Evolutionary conservation across 2,797 vertebrate genomes (phyloP).

Genomic region (Podarcis lilfordi): DNA sequence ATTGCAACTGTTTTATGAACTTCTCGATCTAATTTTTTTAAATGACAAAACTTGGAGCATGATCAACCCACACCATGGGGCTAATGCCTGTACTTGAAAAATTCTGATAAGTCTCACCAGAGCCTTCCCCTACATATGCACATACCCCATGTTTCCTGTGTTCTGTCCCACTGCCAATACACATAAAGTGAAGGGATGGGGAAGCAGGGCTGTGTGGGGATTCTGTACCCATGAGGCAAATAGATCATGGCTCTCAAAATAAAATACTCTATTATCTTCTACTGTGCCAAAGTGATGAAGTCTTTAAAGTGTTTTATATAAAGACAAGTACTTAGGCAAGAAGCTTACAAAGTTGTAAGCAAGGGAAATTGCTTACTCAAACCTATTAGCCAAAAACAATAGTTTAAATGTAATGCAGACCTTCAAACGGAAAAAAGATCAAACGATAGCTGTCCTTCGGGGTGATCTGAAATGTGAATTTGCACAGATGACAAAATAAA

Average conservation of each 20-base stretch:
- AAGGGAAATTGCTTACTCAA: background rate
- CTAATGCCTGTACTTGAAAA: background rate
- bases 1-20: background rate
- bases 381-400: background rate
- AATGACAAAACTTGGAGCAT: background rate
- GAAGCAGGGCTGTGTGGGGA: background rate
- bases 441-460: background rate
- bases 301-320: background rate
- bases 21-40: background rate
- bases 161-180: no score
- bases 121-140: background rate
- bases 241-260: background rate
- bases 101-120: background rate
- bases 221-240: background rate
- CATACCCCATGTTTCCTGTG: background rate
- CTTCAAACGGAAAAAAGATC: background rate
- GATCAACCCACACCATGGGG: background rate
- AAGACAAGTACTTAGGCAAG: background rate
- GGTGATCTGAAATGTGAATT: background rate
- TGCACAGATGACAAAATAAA: background rate
- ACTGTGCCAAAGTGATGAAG: background rate
- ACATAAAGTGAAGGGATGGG: background rate
- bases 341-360: background rate
- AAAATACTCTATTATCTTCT: background rate
- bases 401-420: background rate